Base-by-base conservation (phyloP, 2,797 vertebrate genomes). In the Iguana delicatissima region DNA sequence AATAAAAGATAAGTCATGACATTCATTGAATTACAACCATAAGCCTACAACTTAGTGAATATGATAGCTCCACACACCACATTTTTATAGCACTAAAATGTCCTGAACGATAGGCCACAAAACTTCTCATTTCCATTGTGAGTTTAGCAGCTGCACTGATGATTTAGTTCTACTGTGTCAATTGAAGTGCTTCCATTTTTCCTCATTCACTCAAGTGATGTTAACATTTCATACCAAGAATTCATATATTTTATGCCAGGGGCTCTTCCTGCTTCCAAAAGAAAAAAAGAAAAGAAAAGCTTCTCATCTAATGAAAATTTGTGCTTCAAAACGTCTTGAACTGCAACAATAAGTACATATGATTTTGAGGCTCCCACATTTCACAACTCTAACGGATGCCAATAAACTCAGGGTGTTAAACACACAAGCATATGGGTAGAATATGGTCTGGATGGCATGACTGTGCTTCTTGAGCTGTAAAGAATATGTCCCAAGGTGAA, bases 1-100 rank as follows among this genome's bases (percentile, higher is more conserved):
- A 98, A 98, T 98, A 97, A 98, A 98, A 98, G 97, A 97, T 97
- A 97, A 97, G 97, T 97, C 93, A 0, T 97, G 97, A 96, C 97
- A 97, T 96, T 97, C 96, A 96, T 22, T 97, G 96, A 97, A 97
- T 97, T 97, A 97, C 94, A 97, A 96, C 97, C 96, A 97, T 96
- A 95, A 93, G 96, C 94, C 94, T 95, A 96, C 96, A 96, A 97
- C 96, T 97, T 97, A 95, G 93, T 95, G 93, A 94, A 94, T 96
- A 95, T 95, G 89, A 94, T 95, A 96, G 95, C 93, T 95, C 81
- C 93, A 93, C 92, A 91, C 95, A 95, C 95, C 95, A 92, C 52
- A 77, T 95, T 97, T 97, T 96, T 96, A 93, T 94, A 97, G 93
- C 46, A 91, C 52, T 92, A 46, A 94, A 96, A 96, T 94, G 29